Evolutionary conservation across 2,113 vertebrate genomes (phyloP), one percentile per base, ranked within the genome.

Genomic region (Vicugna pacos): DNA sequence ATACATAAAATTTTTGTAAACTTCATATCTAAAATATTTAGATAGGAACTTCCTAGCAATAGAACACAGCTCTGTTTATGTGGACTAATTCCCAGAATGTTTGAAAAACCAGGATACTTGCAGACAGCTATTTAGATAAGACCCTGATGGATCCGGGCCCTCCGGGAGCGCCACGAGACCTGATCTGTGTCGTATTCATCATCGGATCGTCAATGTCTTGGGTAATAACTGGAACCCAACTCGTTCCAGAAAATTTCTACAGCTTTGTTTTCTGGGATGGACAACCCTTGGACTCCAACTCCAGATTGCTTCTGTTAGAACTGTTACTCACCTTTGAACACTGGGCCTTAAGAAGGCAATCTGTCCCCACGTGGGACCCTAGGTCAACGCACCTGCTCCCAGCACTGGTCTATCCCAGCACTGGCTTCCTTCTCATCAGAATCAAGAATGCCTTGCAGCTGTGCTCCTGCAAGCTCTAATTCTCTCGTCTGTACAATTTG

Each of bases 401-500:
- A 56, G 3, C 15, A 11, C 24, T 62, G 9, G 46, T 65, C 56
- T 38, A 87, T 10, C 14, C n/a, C 85, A 91, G 10, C 19, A 42
- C 12, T 67, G 38, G 6, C 24, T 96, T 73, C 48, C 32, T 69
- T 87, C 52, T 94, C n/a, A 75, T 72, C 79, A 69, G 9, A 75
- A 48, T 7, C 48, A 80, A 75, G 38, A 96, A n/a, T 91, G 24
- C 15, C 20, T 80, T 64, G 20, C 46, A 94, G 89, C 87, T 94
- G 73, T 93, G 56, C 65, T 93, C 82, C 46, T 75, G 96, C 58
- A 80, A 69, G 48, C 83, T 73, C 35, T 62, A 94, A 88, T 77
- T 77, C 58, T 89, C 17, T 70, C 28, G 83, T 90, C 72, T 42
- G 54, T 88, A 94, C 96, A 94, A 94, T 97, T 89, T 87, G 64